Conservation (phyloP, 1,140 invertebrate species). For the Caerostris darwini region DNA sequence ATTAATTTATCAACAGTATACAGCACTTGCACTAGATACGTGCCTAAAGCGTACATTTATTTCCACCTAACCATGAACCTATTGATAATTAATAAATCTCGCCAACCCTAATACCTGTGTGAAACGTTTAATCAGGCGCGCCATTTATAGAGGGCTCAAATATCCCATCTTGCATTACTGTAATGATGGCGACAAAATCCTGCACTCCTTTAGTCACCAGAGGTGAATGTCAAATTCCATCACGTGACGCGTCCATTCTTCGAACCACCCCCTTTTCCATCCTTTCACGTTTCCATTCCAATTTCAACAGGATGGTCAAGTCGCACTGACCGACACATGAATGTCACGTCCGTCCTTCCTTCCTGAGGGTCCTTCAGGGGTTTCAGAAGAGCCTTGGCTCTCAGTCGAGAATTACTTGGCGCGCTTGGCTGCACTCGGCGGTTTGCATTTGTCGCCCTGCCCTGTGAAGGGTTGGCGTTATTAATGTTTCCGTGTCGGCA, state of each 20-base stretch:
- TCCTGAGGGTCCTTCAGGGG: constrained; percentile 9
- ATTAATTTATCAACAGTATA: too few relatives aligned
- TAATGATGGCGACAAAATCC: background rate
- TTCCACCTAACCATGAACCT: too few relatives aligned
- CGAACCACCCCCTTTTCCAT: background rate
- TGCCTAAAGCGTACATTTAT: too few relatives aligned
- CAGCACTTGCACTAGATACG: too few relatives aligned
- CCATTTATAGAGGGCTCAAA: too few relatives aligned
- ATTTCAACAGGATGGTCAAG: constrained; percentile 12
- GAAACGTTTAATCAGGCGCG: too few relatives aligned
- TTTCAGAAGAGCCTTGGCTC: constrained; percentile 12
- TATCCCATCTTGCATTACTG: background rate
- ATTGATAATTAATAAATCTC: background rate
- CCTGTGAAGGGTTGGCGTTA: background rate
- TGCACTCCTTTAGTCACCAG: background rate
- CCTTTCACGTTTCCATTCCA: background rate
- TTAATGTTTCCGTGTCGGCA: background rate
- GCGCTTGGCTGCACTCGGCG: background rate
- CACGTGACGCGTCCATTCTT: background rate
- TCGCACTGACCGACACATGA: background rate
- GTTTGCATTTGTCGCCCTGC: constrained; percentile 1
- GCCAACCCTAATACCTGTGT: too few relatives aligned
- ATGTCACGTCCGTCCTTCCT: background rate
- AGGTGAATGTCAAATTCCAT: constrained; percentile 4
- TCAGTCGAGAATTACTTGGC: constrained; percentile 1